A percentile compares a stretch with the other conserved stretches of the same genome.
phyloP scores from a whole-genome alignment of 2,113 vertebrate genomes.

The Misgurnus mizolepis region DNA sequence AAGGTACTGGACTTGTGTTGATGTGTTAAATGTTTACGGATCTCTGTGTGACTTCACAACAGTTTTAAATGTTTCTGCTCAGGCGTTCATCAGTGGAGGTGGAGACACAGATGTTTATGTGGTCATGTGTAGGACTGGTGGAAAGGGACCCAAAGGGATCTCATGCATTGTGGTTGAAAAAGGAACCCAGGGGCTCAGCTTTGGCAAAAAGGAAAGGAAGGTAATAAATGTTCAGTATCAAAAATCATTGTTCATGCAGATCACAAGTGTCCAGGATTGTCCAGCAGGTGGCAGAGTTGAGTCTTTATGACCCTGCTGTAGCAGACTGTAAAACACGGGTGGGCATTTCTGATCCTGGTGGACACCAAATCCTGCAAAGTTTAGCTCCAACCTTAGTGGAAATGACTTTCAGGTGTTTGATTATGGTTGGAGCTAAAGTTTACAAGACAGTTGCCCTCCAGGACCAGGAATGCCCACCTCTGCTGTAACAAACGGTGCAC shows the following conservation, averaged over 20 bases:
- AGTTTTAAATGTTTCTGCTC: neutral
- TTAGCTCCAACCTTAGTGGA: too few species aligned
- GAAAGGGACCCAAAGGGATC: constrained; percentile 89
- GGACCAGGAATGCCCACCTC: too few species aligned
- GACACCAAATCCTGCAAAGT: too few species aligned
- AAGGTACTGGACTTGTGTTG: constrained; percentile 77
- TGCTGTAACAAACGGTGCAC: neutral
- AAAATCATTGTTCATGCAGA: neutral
- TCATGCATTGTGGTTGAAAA: constrained; percentile 94
- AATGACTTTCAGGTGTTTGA: too few species aligned
- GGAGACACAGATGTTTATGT: constrained; percentile 91
- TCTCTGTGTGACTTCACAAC: neutral
- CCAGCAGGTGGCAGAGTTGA: constrained; percentile 66
- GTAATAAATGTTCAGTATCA: constrained; percentile 62
- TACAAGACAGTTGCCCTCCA: too few species aligned
- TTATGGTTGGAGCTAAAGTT: too few species aligned
- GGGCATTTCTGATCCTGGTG: too few species aligned
- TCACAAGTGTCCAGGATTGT: neutral
- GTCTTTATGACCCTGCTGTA: neutral
- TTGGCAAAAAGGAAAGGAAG: constrained; percentile 96
- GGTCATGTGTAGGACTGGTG: constrained; percentile 94
- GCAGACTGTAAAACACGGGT: too few species aligned
- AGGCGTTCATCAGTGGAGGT: constrained; percentile 97
- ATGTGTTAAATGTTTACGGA: neutral
- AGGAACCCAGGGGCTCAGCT: constrained; percentile 88